A percentile compares a stretch with the other conserved stretches of the same genome.
Conservation (phyloP, 1,140 invertebrate species). For the Saccostrea echinata region DNA sequence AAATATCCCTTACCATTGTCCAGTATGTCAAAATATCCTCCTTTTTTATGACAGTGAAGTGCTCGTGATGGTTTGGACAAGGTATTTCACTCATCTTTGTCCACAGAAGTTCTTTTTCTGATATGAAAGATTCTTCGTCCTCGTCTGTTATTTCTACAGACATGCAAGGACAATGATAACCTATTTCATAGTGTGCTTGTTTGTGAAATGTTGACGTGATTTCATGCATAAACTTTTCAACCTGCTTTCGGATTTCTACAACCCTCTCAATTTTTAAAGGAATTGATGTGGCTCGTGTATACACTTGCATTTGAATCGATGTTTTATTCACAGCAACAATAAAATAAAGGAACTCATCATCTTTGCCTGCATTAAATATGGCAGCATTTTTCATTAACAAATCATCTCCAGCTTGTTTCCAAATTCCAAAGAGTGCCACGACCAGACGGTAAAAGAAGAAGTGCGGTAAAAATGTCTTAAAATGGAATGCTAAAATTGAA, state of each 20-base stretch:
- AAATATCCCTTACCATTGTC: too few relatives aligned
- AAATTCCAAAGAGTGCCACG: background rate
- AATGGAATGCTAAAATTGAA: background rate
- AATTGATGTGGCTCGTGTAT: background rate
- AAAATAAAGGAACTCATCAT: background rate
- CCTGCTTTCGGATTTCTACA: background rate
- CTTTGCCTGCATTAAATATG: background rate
- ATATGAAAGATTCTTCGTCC: background rate
- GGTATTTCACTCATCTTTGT: background rate
- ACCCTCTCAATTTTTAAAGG: background rate
- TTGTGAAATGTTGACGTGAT: background rate
- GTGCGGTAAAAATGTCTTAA: background rate
- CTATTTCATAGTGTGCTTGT: background rate
- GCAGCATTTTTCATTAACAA: background rate
- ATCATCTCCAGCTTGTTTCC: background rate
- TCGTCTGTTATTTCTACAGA: background rate
- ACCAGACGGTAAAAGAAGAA: background rate
- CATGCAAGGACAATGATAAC: background rate
- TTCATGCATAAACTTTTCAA: background rate
- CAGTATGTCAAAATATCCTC: too few relatives aligned
- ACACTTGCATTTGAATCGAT: background rate
- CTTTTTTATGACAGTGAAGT: too few relatives aligned
- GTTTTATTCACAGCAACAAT: background rate
- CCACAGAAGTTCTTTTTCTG: background rate
- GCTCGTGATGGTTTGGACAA: background rate